Evolutionary conservation across 2,888 invertebrate species (phyloP).

Genomic region (Eledona agricola): DNA sequence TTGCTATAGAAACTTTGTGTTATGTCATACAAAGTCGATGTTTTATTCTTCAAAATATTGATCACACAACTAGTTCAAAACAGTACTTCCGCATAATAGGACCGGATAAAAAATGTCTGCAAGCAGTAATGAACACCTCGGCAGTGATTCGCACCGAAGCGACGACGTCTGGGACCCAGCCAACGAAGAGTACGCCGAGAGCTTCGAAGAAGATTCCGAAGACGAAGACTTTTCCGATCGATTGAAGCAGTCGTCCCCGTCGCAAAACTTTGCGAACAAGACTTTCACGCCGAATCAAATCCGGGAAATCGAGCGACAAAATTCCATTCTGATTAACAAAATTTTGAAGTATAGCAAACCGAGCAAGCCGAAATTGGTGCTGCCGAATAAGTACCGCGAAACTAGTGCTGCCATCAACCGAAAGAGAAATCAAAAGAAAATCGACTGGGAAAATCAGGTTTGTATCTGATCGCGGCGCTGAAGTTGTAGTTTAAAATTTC

Average conservation of each 20-base stretch:
- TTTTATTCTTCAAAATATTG: conserved; percentile 28
- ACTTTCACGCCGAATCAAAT: conserved; percentile 42
- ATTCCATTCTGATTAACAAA: conserved; percentile 47
- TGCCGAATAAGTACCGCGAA: conserved; percentile 28
- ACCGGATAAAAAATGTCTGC: conserved; percentile 9
- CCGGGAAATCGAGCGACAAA: conserved; percentile 43
- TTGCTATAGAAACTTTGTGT: conserved; percentile 38
- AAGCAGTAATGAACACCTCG: conserved; percentile 2
- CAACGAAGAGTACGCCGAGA: conserved; percentile 31
- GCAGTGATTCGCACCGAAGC: background rate
- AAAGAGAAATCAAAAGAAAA: conserved; percentile 47
- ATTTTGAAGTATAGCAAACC: conserved; percentile 47
- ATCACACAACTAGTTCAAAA: conserved; percentile 27
- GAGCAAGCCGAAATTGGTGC: conserved; percentile 43
- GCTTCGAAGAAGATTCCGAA: conserved; percentile 28
- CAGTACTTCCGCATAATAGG: conserved; percentile 6
- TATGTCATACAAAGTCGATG: conserved; percentile 29
- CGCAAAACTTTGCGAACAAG: conserved; percentile 30
- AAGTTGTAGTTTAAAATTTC: conserved; percentile 4
- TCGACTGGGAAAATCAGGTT: conserved; percentile 49
- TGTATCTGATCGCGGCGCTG: background rate
- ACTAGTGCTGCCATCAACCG: conserved; percentile 48
- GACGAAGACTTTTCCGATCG: conserved; percentile 19
- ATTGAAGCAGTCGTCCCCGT: conserved; percentile 1
- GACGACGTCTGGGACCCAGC: conserved; percentile 5